phyloP scores from a whole-genome alignment of 1,140 invertebrate genomes.

The Drosophila parvula region DNA sequence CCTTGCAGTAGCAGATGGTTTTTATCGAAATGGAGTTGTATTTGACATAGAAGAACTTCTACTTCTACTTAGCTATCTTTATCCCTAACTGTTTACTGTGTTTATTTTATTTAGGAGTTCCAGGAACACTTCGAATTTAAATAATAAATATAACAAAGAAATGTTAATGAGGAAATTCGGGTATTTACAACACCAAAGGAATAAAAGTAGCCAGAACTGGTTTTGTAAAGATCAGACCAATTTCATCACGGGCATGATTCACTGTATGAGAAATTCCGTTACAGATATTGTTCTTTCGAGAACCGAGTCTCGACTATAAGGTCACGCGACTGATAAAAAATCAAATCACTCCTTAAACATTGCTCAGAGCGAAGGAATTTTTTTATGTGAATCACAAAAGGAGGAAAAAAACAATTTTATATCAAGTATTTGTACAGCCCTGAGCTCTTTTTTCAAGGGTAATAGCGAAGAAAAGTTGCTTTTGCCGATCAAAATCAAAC shows the following conservation, averaged over 20 bases:
- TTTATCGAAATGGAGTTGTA: not conserved
- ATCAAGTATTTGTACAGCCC: constrained; percentile 13
- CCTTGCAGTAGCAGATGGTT: not conserved
- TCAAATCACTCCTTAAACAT: constrained; percentile 31
- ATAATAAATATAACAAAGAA: not conserved
- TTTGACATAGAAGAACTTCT: not conserved
- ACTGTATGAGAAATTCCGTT: constrained; percentile 25
- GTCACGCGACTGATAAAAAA: constrained; percentile 27
- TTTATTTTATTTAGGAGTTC: not conserved
- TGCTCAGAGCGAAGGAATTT: constrained; percentile 1
- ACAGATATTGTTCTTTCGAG: constrained; percentile 36
- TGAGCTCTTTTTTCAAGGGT: not conserved
- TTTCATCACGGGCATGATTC: constrained; percentile 42
- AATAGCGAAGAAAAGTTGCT: not conserved
- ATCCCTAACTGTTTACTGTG: not conserved
- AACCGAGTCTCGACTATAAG: constrained; percentile 16
- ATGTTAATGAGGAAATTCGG: constrained; percentile 25
- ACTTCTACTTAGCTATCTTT: not conserved
- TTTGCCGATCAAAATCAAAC: not conserved
- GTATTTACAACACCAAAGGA: constrained; percentile 8
- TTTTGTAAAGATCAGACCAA: constrained; percentile 35
- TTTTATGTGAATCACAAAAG: constrained; percentile 17
- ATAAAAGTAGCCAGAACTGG: constrained; percentile 24
- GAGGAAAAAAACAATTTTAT: not conserved
- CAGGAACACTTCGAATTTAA: not conserved